Evolutionary conservation across 1,140 invertebrate genomes (phyloP).

Genomic region (Pseudomyrmex pallidus): DNA sequence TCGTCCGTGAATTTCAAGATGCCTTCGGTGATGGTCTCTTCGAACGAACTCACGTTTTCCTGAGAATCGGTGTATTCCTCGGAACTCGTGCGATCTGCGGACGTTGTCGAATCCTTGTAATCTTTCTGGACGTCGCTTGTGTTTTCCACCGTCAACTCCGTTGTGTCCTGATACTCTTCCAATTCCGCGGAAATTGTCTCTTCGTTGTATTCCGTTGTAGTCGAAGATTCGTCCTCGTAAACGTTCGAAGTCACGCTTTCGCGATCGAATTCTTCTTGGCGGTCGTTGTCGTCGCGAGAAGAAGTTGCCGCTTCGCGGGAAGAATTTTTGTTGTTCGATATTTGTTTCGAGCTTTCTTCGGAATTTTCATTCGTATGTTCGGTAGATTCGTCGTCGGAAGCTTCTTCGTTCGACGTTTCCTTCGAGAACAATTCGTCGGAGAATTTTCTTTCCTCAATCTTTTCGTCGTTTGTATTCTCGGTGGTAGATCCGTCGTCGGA

Average conservation of each 20-base stretch:
- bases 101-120: conserved; percentile 1
- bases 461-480: no score
- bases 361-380: background rate
- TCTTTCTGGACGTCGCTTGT: conserved; percentile 12
- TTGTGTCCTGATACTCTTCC: conserved; percentile 54
- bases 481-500: no score
- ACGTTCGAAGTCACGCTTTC: background rate
- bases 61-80: conserved; percentile 28
- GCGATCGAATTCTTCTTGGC: background rate
- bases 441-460: conserved; percentile 1
- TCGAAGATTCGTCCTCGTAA: conserved; percentile 21
- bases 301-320: background rate
- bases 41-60: conserved; percentile 1
- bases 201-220: conserved; percentile 18
- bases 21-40: conserved; percentile 78
- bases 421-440: background rate
- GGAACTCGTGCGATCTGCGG: conserved; percentile 13
- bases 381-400: background rate
- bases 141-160: conserved; percentile 35
- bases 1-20: conserved; percentile 85
- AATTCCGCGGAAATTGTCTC: conserved; percentile 28
- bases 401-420: background rate
- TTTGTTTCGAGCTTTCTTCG: conserved; percentile 33
- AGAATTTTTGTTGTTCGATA: conserved; percentile 1
- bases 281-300: conserved; percentile 25